A percentile compares a stretch with the other conserved stretches of the same genome.
phyloP scores from a whole-genome alignment of 2,888 invertebrate species.

The Schrankia costaestrigalis region DNA sequence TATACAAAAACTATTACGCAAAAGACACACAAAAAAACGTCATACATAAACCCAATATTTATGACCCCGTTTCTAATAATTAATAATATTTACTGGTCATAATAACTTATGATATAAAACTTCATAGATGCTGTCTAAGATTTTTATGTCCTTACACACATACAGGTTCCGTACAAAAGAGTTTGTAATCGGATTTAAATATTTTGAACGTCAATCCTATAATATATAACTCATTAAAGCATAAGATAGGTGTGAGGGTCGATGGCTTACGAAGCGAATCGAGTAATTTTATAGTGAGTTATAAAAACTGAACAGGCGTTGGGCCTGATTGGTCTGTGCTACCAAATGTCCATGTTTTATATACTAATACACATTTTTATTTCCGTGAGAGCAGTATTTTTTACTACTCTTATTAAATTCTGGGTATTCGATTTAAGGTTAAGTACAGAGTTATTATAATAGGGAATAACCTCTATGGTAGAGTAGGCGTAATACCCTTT shows the following conservation, averaged over 20 bases:
- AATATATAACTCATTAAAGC: conserved; percentile 48
- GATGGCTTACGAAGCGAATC: conserved; percentile 45
- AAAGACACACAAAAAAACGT: conserved; percentile 5
- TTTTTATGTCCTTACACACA: conserved; percentile 31
- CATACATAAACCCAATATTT: conserved; percentile 17
- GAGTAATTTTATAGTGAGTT: conserved; percentile 48
- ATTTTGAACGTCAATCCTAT: conserved; percentile 43
- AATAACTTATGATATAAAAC: conserved; percentile 21
- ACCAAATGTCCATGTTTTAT: conserved; percentile 21
- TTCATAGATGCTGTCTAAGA: conserved; percentile 17
- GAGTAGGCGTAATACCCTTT: no score
- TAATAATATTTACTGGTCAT: conserved; percentile 18
- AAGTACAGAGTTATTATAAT: no score
- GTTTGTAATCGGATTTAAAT: conserved; percentile 35
- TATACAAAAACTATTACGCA: conserved; percentile 6
- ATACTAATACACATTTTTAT: conserved; percentile 7
- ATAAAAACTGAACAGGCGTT: conserved; percentile 48
- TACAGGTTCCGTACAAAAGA: conserved; percentile 18
- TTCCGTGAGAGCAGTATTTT: conserved; percentile 5
- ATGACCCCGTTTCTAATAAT: conserved; percentile 12
- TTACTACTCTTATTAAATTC: neutral
- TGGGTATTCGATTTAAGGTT: no score
- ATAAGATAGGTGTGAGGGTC: conserved; percentile 38
- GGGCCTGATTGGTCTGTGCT: conserved; percentile 22
- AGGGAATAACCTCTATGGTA: no score